Conservation (phyloP, 2,888 invertebrate species). For the Tethea ocularis region DNA sequence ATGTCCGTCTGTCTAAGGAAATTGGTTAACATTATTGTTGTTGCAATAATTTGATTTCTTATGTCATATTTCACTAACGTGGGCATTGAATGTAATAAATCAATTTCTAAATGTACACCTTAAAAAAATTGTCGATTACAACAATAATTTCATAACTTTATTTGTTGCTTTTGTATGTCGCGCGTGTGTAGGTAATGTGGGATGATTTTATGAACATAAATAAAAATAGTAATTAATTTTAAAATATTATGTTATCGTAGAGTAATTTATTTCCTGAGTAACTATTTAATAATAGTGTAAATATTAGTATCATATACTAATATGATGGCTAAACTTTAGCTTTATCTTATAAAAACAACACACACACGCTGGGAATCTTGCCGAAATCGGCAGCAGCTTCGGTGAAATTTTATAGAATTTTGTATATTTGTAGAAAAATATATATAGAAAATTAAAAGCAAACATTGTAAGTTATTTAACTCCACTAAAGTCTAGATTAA, state of each 20-base stretch:
- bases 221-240: not conserved
- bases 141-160: not conserved
- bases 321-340: no score
- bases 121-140: not conserved
- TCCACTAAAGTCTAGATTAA: not conserved
- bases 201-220: not conserved
- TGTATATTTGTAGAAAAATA: no score
- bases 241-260: no score
- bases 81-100: slow-evolving; percentile 17
- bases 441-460: not conserved
- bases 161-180: not conserved
- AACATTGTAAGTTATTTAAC: no score
- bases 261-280: not conserved
- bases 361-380: no score
- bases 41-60: slow-evolving; percentile 29
- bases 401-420: no score
- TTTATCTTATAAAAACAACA: no score
- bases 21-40: slow-evolving; percentile 23
- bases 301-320: no score
- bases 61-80: slow-evolving; percentile 28
- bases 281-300: no score
- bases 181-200: not conserved
- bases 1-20: slow-evolving; percentile 23
- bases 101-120: slow-evolving; percentile 3
- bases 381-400: no score